Percentiles rank a stretch among this genome's conserved stretches.
These are phyloP conservation scores for Hipparchia sbordonii DNA, from an alignment of 2,888 invertebrate genomes.

Conservation along the genomic window DNA sequence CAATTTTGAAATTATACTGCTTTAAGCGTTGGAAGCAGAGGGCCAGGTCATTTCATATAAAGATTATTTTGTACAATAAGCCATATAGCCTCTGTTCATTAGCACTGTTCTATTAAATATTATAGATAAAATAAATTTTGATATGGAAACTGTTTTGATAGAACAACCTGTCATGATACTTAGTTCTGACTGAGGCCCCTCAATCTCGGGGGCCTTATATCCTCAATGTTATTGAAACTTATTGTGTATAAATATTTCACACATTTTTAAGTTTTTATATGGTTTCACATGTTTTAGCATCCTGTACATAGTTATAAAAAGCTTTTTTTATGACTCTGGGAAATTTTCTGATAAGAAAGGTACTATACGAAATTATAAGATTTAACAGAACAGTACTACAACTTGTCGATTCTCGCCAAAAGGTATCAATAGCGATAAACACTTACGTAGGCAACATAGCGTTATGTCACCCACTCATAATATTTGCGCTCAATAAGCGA, in stretches of 20 bases:
- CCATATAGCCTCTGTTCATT: slow-evolving; percentile 63
- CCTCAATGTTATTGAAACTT: not conserved
- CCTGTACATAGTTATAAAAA: too few relatives aligned
- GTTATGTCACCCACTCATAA: slow-evolving; percentile 50
- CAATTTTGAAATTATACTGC: too few relatives aligned
- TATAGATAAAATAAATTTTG: slow-evolving; percentile 38
- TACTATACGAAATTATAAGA: slow-evolving; percentile 23
- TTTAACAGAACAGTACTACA: slow-evolving; percentile 67
- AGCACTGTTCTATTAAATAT: slow-evolving; percentile 66
- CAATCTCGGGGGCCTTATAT: not conserved
- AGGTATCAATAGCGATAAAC: slow-evolving; percentile 53
- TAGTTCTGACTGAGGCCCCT: not conserved
- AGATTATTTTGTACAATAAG: slow-evolving; percentile 67
- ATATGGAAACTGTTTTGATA: slow-evolving; percentile 36
- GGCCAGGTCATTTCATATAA: slow-evolving; percentile 56
- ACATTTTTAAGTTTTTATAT: not conserved
- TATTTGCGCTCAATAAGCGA: slow-evolving; percentile 60
- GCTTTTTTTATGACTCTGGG: too few relatives aligned
- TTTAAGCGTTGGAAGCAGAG: too few relatives aligned
- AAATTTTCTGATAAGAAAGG: too few relatives aligned
- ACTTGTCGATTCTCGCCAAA: slow-evolving; percentile 47
- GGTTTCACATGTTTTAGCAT: too few relatives aligned
- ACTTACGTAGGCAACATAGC: slow-evolving; percentile 45
- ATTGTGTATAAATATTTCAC: too few relatives aligned
- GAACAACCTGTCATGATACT: slow-evolving; percentile 48